A percentile compares a stretch with the other conserved stretches of the same genome.
phyloP scores from a whole-genome alignment of 1,140 invertebrate species.

The Drosophila suzukii region DNA sequence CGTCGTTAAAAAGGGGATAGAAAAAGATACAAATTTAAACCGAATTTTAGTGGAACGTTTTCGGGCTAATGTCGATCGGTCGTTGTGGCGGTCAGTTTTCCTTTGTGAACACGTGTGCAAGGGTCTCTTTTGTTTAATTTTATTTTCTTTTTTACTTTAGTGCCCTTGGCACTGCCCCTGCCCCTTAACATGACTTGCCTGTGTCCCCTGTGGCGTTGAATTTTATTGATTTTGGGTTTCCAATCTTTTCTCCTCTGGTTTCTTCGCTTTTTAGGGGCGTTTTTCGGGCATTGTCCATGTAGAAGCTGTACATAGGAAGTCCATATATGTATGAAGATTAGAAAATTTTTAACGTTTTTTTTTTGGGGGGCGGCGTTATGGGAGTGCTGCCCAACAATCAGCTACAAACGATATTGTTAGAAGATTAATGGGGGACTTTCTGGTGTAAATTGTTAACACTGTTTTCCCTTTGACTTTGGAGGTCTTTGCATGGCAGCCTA shows the following conservation, averaged over 20 bases:
- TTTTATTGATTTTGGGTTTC: conserved; percentile 79
- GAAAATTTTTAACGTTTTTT: conserved; percentile 43
- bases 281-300: conserved; percentile 46
- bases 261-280: conserved; percentile 40
- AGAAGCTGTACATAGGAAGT: conserved; percentile 37
- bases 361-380: conserved; percentile 37
- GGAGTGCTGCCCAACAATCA: conserved; percentile 43
- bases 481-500: conserved; percentile 14
- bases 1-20: conserved; percentile 42
- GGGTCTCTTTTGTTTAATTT: conserved; percentile 44
- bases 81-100: conserved; percentile 66
- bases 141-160: conserved; percentile 39
- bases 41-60: conserved; percentile 60
- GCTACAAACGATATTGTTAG: conserved; percentile 50
- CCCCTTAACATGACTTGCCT: conserved; percentile 31
- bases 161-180: conserved; percentile 46
- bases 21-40: conserved; percentile 55
- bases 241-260: conserved; percentile 41
- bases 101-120: conserved; percentile 80
- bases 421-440: conserved; percentile 48
- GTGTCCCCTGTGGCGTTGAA: conserved; percentile 68
- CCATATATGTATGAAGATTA: conserved; percentile 32
- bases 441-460: conserved; percentile 67
- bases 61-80: conserved; percentile 38
- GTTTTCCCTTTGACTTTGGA: conserved; percentile 47